Percentiles rank a stretch among this genome's conserved stretches.
These are phyloP conservation scores for Notechis scutatus DNA, from an alignment of 2,113 vertebrate genomes.

Conservation along the genomic window DNA sequence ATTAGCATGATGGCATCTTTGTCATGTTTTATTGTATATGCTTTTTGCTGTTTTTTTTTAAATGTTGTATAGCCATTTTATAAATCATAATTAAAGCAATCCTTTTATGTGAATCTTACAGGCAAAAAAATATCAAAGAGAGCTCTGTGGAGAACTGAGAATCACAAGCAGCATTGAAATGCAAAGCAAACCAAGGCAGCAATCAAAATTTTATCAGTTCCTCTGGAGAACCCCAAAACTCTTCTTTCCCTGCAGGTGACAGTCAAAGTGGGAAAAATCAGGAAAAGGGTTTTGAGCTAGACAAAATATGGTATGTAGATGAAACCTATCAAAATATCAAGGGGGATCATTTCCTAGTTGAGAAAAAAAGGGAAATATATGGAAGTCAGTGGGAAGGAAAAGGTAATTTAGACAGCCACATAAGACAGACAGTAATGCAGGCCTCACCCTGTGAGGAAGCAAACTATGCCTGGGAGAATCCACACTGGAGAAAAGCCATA, in stretches of 20 bases:
- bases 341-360: not conserved
- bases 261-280: not conserved
- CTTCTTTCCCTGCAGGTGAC: not conserved
- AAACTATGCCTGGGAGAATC: no score
- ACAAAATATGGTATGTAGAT: not conserved
- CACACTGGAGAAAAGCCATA: no score
- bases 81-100: not conserved
- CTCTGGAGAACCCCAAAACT: not conserved
- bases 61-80: not conserved
- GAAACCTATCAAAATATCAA: not conserved
- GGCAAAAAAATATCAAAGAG: not conserved
- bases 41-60: not conserved
- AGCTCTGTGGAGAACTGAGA: not conserved
- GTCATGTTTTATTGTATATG: no score
- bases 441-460: not conserved
- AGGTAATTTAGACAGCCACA: not conserved
- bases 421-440: not conserved
- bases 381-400: not conserved
- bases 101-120: not conserved
- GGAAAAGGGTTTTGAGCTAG: not conserved
- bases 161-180: not conserved
- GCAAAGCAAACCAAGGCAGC: not conserved
- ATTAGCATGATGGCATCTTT: no score
- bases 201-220: not conserved
- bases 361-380: not conserved